Evolutionary conservation across 2,113 vertebrate genomes (phyloP).

Genomic region (Alaudala cheleensis): DNA sequence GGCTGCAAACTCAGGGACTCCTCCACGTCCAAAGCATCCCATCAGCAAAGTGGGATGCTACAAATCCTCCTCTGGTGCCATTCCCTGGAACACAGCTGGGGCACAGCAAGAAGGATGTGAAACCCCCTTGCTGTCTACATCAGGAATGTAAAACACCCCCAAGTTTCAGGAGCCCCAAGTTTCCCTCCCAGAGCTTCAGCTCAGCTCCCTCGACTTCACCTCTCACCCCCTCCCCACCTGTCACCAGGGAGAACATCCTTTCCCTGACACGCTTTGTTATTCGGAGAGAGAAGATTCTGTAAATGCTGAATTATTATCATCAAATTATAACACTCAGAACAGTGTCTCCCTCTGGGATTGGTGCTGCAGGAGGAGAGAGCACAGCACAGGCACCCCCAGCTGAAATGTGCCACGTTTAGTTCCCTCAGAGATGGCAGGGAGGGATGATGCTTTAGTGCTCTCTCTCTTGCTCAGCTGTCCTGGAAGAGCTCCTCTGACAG

Average conservation of each 20-base stretch:
- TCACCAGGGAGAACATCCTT: constrained; percentile 2
- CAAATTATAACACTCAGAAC: constrained; percentile 66
- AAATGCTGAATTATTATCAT: constrained; percentile 66
- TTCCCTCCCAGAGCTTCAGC: neutral
- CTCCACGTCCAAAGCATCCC: neutral
- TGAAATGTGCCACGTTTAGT: neutral
- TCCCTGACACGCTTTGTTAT: constrained; percentile 57
- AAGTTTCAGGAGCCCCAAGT: neutral
- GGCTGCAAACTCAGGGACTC: neutral
- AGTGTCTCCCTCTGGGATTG: constrained; percentile 53
- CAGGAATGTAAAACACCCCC: neutral
- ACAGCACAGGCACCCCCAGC: neutral
- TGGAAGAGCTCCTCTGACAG: constrained; percentile 35
- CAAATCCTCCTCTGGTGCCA: neutral
- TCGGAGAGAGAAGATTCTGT: constrained; percentile 45
- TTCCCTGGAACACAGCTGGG: neutral
- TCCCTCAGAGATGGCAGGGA: neutral
- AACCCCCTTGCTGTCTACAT: neutral
- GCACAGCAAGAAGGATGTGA: neutral
- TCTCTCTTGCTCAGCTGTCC: constrained; percentile 14
- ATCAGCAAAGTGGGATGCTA: neutral
- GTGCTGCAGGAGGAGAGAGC: constrained; percentile 22
- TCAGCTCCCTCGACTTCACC: neutral
- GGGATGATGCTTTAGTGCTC: neutral
- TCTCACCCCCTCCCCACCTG: neutral